Evolutionary conservation across 2,888 invertebrate species (phyloP).

Genomic region (Acanthococcus lagerstroemiae): DNA sequence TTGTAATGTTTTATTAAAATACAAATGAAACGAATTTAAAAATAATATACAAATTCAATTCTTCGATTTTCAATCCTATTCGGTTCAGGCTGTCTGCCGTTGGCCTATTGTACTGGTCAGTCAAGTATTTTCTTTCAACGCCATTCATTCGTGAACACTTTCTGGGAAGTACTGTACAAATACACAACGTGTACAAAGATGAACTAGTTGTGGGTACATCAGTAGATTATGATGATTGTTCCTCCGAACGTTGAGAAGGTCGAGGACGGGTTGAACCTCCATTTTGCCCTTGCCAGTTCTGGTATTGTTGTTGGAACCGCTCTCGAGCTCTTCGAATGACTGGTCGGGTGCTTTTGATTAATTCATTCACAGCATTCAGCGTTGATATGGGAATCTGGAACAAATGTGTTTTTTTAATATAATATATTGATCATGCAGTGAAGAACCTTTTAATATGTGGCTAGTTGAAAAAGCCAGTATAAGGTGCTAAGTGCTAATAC

Average conservation of each 20-base stretch:
- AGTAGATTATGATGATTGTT: background rate
- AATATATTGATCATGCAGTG: too few species aligned
- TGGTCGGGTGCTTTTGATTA: conserved; percentile 35
- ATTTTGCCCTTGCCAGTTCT: conserved; percentile 1
- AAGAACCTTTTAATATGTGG: too few species aligned
- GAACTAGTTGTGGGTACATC: too few species aligned
- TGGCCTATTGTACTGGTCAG: background rate
- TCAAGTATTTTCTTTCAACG: conserved; percentile 1
- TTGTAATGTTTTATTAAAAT: too few species aligned
- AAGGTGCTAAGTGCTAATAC: too few species aligned
- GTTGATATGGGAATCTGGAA: conserved; percentile 35
- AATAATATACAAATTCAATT: too few species aligned
- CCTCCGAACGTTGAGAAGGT: background rate
- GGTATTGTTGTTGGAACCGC: conserved; percentile 32
- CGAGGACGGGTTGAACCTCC: background rate
- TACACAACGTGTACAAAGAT: background rate
- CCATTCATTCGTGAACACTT: conserved; percentile 6
- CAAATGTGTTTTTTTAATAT: background rate
- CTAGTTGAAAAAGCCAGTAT: too few species aligned
- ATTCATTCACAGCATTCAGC: conserved; percentile 32
- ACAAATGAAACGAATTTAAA: too few species aligned
- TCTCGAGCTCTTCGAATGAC: conserved; percentile 34
- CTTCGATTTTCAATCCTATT: too few species aligned
- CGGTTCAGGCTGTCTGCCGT: conserved; percentile 3
- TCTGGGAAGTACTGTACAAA: background rate